phyloP scores from a whole-genome alignment of 2,888 invertebrate genomes.

The Netelia virgata region DNA sequence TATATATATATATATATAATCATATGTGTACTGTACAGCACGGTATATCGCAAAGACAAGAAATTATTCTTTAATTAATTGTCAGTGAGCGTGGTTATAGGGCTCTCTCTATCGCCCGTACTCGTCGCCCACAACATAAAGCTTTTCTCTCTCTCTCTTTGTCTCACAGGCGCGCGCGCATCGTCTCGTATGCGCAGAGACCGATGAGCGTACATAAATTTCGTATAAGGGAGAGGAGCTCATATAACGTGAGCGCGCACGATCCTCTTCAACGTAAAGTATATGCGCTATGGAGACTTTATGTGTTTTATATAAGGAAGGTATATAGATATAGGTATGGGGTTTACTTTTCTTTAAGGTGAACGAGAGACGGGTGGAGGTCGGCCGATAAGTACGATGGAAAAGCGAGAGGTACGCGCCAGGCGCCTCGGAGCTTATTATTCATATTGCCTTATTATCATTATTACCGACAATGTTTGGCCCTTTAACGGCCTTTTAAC shows the following conservation, averaged over 20 bases:
- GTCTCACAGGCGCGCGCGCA: conserved; percentile 12
- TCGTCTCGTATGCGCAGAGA: conserved; percentile 20
- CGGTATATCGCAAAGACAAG: conserved; percentile 83
- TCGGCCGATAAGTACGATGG: neutral
- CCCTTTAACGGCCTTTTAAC: neutral
- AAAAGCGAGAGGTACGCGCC: conserved; percentile 1
- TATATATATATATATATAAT: conserved; percentile 10
- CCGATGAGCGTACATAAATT: conserved; percentile 66
- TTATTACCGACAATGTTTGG: neutral
- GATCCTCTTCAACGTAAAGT: conserved; percentile 47
- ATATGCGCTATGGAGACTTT: conserved; percentile 22
- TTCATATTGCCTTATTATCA: conserved; percentile 2
- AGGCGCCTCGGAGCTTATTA: neutral
- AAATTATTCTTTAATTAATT: conserved; percentile 85
- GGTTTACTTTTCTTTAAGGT: conserved; percentile 22
- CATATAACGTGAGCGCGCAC: conserved; percentile 50
- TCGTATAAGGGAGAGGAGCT: conserved; percentile 67
- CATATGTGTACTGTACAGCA: conserved; percentile 35
- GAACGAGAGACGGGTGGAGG: neutral
- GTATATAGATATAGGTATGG: conserved; percentile 7
- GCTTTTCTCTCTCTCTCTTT: conserved; percentile 39
- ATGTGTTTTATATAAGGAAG: conserved; percentile 15
- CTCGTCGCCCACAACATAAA: conserved; percentile 57
- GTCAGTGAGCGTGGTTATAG: conserved; percentile 77
- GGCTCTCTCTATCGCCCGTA: conserved; percentile 65